These are phyloP conservation scores for Polypedilum pembai DNA, from an alignment of 1,140 invertebrate genomes.

Conservation along the genomic window DNA sequence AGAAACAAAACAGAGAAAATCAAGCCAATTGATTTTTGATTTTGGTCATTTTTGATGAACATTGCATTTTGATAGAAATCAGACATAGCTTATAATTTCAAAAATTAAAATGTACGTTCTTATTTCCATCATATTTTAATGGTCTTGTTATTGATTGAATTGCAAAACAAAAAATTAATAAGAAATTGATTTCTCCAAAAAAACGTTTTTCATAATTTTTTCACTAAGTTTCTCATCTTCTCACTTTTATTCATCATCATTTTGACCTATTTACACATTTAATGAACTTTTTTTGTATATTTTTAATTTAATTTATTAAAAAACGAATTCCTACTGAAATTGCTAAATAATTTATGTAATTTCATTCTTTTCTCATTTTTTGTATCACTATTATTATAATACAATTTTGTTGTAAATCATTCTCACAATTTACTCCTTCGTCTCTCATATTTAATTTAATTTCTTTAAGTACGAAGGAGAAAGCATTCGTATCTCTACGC, in stretches of 20 bases:
- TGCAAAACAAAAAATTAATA: too few species aligned
- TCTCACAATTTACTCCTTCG: neutral
- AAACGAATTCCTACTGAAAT: constrained; percentile 20
- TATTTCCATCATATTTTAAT: too few species aligned
- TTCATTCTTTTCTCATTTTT: neutral
- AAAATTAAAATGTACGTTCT: too few species aligned
- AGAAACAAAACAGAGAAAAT: too few species aligned
- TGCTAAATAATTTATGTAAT: constrained; percentile 28
- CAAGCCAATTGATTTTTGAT: too few species aligned
- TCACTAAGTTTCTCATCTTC: neutral
- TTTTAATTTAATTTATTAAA: constrained; percentile 20
- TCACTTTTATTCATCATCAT: neutral
- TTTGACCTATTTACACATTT: constrained; percentile 10
- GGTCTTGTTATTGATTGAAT: too few species aligned
- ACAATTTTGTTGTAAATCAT: neutral
- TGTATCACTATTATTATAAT: constrained; percentile 22
- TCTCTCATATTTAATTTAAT: neutral
- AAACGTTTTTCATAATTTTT: neutral
- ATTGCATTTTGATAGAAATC: too few species aligned
- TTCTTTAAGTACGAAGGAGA: too few species aligned
- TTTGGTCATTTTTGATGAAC: too few species aligned
- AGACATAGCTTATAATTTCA: too few species aligned
- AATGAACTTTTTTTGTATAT: neutral
- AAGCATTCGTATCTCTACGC: too few species aligned
- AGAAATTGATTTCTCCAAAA: too few species aligned